phyloP scores from a whole-genome alignment of 2,888 invertebrate species.

The Rhyacophila evoluta region DNA sequence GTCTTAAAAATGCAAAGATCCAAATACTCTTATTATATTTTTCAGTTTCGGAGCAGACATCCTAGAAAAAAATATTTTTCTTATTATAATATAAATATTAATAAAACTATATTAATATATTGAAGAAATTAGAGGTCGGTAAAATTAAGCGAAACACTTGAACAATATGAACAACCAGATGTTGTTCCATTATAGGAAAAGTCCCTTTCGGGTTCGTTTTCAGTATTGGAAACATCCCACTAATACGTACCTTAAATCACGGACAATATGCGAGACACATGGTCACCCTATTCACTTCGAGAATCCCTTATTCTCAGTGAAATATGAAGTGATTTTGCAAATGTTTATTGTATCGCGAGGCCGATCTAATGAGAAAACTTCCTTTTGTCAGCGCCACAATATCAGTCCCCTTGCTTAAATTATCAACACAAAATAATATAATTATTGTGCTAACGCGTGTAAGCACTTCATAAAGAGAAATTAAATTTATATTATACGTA shows the following conservation, averaged over 20 bases:
- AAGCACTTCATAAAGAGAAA: not conserved
- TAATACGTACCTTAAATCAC: slow-evolving; percentile 3
- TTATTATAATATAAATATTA: too few species aligned
- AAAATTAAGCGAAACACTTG: too few species aligned
- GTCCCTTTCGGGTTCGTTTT: not conserved
- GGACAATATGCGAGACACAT: not conserved
- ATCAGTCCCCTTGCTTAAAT: not conserved
- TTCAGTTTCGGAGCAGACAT: too few species aligned
- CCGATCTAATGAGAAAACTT: slow-evolving; percentile 41
- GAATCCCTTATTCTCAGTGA: slow-evolving; percentile 20
- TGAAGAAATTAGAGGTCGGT: too few species aligned
- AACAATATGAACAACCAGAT: not conserved
- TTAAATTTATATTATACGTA: not conserved
- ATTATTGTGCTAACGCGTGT: not conserved
- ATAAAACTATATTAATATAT: too few species aligned
- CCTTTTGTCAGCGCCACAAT: slow-evolving; percentile 30
- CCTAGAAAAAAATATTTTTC: too few species aligned
- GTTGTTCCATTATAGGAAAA: not conserved
- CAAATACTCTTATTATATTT: too few species aligned
- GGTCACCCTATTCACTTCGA: not conserved
- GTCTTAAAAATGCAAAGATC: too few species aligned
- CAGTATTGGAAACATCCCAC: not conserved
- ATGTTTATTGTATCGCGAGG: slow-evolving; percentile 40
- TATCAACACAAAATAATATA: not conserved
- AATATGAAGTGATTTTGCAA: slow-evolving; percentile 42